Evolutionary conservation across 2,888 invertebrate species (phyloP), one percentile per base, ranked within the genome.

Genomic region (Allacma fusca): DNA sequence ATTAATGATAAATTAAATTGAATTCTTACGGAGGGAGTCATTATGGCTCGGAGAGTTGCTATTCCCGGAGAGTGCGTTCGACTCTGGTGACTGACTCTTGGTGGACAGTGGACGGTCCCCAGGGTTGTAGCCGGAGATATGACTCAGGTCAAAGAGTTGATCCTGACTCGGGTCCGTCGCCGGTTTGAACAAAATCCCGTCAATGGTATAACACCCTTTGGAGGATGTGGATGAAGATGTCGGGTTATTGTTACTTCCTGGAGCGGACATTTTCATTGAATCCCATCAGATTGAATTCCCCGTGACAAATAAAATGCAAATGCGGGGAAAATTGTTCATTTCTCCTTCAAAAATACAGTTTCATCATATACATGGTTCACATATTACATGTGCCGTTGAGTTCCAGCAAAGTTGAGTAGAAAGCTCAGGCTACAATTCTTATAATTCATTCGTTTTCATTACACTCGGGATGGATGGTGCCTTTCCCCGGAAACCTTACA

Each of bases 141-240:
- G 69, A 69, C 69, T 69, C 0, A 74, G 23, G 74, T 64, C 65
- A 62, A 64, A 67, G 4, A 75, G 23, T 24, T 26, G 67, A 28
- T 69, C 23, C 24, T 40, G 23, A 16, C 24, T 12, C 7, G 2
- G 19, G 5, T 26, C 19, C 19, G 23, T 16, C 12, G 19, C 19
- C 13, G 23, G 26, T n/a, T 62, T 69, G 40, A 69, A 75, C 5
- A 76, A 57, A 19, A 76, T 57, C 34, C 76, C 76, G 62, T 76
- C 76, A 23, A 76, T 76, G 0, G 76, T 76, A 69, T 76, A 76
- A 24, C 76, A 69, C 44, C 75, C 28, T 21, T 75, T 75, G 50
- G 68, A 67, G 4, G 71, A 9, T 28, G 29, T 2, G 13, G 67
- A n/a, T n/a, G n/a, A 21, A n/a, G 67, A 29, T 28, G 67, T 29